Base-by-base conservation (phyloP, 2,797 vertebrate genomes). In the Aldrovandia affinis region DNA sequence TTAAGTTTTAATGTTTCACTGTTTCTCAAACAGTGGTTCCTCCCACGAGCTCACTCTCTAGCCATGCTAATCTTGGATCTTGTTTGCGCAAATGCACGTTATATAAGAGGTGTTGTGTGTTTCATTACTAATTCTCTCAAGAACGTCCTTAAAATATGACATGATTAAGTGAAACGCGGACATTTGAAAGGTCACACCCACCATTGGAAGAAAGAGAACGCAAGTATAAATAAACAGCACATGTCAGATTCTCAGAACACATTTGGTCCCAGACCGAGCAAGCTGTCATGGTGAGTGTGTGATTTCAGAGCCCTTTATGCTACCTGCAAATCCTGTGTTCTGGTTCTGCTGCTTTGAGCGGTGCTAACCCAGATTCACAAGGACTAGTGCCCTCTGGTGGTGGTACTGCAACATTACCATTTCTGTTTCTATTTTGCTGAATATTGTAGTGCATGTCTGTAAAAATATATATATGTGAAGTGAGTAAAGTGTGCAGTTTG, bases 111-210 rank as follows among this genome's bases (percentile, higher is more conserved):
- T 57, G 5, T 12, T 77, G 52, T 54, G 63, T 42, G 50, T 83
- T 44, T 20, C 39, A 78, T 52, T 44, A 7, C 6, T 55, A 2
- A 42, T 59, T 39, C 52, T 65, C 39, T 42, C 55, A 59, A 83
- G 82, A 68, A 78, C 39, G 7, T 36, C 68, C 73, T 78, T 83
- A 78, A 54, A 78, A 83, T 73, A 52, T 50, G 28, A 78, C 59
- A 78, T 61, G 55, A 57, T 78, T 83, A 18, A 70, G 18, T 39
- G 61, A 30, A 65, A n/a, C 61, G 28, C 14, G 3, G 6, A 30
- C 61, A 30, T 65, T 30, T 30, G 6, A 65, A 65, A 65, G 61
- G 61, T 65, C 61, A 65, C 28, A 12, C 61, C 28, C 10, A 9
- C 6, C 30, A 30, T 30, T 65, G 65, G 33, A 39, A 39, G 33